Evolutionary conservation across 2,797 vertebrate genomes (phyloP).

Genomic region (Gallinago nigripennis): DNA sequence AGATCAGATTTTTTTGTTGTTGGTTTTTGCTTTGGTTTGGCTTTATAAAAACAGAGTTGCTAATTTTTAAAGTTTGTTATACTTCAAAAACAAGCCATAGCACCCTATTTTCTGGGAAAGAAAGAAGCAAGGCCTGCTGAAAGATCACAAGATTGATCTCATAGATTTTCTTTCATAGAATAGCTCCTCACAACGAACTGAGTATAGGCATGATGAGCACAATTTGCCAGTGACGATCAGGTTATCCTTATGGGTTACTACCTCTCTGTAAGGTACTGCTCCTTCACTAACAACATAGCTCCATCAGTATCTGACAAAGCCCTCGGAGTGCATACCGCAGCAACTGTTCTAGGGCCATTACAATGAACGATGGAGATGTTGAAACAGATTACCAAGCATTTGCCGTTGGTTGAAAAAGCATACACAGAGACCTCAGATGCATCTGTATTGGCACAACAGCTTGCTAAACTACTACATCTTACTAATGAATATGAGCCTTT

Average conservation of each 20-base stretch:
- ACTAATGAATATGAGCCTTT: neutral
- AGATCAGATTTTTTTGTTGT: neutral
- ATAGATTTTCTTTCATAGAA: neutral
- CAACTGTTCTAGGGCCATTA: neutral
- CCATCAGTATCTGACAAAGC: neutral
- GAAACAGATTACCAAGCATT: neutral
- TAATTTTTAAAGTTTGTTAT: neutral
- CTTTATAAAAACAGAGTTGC: neutral
- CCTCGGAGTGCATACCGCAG: neutral
- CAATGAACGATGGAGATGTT: neutral
- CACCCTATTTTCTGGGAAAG: neutral
- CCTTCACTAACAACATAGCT: neutral
- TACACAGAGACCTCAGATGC: neutral
- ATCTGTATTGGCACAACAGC: neutral
- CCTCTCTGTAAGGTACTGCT: neutral
- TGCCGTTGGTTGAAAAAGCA: neutral
- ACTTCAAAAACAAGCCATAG: neutral
- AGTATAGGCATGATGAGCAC: neutral
- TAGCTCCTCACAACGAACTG: rapidly evolving
- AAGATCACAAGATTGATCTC: neutral
- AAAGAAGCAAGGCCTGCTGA: neutral
- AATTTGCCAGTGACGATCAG: neutral
- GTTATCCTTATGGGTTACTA: neutral
- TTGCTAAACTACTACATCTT: neutral
- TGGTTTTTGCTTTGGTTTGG: neutral